These are phyloP conservation scores for Chloroclysta siterata DNA, from an alignment of 2,888 invertebrate genomes.

Conservation along the genomic window DNA sequence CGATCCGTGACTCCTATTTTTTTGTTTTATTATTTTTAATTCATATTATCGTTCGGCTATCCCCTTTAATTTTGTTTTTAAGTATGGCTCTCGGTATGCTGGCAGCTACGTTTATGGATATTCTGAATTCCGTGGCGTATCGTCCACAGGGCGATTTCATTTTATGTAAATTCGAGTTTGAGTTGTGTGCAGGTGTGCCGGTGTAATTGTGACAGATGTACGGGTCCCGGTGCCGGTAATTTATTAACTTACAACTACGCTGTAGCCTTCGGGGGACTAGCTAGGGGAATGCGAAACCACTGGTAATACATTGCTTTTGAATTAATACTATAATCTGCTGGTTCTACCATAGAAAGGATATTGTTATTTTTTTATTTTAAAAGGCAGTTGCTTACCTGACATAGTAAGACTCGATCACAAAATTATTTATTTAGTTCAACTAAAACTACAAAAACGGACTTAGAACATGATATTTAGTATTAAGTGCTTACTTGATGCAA, in stretches of 20 bases:
- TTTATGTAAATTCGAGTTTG: conserved; percentile 75
- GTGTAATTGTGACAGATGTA: conserved; percentile 76
- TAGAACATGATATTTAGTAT: too few relatives aligned
- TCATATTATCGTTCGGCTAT: conserved; percentile 85
- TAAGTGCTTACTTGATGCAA: too few relatives aligned
- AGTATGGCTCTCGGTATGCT: conserved; percentile 83
- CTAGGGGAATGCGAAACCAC: conserved; percentile 20
- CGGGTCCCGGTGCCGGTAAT: conserved; percentile 29
- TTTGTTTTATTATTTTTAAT: conserved; percentile 85
- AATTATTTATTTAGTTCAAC: too few relatives aligned
- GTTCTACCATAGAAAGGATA: neutral
- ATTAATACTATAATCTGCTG: conserved; percentile 16
- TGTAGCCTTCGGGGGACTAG: conserved; percentile 2
- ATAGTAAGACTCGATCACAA: neutral
- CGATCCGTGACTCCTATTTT: conserved; percentile 84
- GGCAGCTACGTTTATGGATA: conserved; percentile 83
- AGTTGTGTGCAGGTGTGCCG: conserved; percentile 59
- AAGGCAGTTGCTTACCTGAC: neutral
- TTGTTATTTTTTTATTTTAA: neutral
- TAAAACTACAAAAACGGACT: too few relatives aligned
- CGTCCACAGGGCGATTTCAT: conserved; percentile 73
- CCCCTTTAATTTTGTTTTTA: conserved; percentile 86
- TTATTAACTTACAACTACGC: conserved; percentile 25
- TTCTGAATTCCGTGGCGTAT: conserved; percentile 80
- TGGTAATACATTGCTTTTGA: conserved; percentile 3